phyloP scores from a whole-genome alignment of 2,797 vertebrate species.

The Siniperca undulata region DNA sequence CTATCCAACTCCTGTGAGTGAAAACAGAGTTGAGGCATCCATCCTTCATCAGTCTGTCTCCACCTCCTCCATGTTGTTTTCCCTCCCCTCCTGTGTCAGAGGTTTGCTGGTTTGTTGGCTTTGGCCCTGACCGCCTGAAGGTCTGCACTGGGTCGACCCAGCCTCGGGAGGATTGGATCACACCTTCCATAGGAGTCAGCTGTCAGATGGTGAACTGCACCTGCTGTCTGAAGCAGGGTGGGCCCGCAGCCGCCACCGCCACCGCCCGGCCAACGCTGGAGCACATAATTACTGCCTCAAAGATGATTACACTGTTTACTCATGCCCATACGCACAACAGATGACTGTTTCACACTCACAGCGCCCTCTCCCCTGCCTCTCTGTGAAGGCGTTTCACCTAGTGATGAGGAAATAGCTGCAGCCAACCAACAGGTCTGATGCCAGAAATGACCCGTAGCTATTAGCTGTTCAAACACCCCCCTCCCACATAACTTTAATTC shows the following conservation, averaged over 20 bases:
- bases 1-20: conserved; percentile 1
- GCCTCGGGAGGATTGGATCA: conserved; percentile 67
- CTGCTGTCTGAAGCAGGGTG: conserved; percentile 79
- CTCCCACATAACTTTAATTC: conserved; percentile 57
- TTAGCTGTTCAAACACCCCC: conserved; percentile 75
- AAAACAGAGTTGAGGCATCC: conserved; percentile 41
- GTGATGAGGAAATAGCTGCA: conserved; percentile 66
- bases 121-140: conserved; percentile 53
- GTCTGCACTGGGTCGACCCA: conserved; percentile 31
- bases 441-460: conserved; percentile 72
- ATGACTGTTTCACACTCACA: conserved; percentile 66
- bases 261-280: conserved; percentile 47
- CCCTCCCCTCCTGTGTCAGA: conserved; percentile 56
- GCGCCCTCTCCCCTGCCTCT: conserved; percentile 29
- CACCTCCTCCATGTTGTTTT: conserved; percentile 57
- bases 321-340: conserved; percentile 73
- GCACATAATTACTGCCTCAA: conserved; percentile 74
- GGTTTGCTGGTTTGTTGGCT: conserved; percentile 64
- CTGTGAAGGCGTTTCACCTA: conserved; percentile 55
- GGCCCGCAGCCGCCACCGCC: conserved; percentile 44
- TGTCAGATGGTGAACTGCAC: conserved; percentile 79
- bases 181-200: conserved; percentile 70
- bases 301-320: conserved; percentile 82
- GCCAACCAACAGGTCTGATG: conserved; percentile 65
- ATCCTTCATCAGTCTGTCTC: conserved; percentile 44